phyloP scores from a whole-genome alignment of 1,140 invertebrate species.

The Drosophila tropicalis region DNA sequence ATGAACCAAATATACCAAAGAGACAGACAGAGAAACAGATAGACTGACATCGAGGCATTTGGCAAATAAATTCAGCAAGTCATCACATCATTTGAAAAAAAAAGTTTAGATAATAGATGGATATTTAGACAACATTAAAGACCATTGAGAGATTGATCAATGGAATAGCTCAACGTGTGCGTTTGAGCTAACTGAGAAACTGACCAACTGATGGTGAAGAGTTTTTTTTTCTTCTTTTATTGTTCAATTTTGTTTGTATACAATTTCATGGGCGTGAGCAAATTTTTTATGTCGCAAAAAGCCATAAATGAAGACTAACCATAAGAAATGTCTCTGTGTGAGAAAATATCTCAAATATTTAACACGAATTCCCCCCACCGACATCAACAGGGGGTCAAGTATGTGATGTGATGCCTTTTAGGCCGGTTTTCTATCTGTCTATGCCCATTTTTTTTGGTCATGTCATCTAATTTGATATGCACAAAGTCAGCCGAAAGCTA shows the following conservation, averaged over 20 bases:
- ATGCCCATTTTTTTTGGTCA: background rate
- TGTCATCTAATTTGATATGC: slow-evolving; percentile 5
- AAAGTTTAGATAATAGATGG: slow-evolving; percentile 12
- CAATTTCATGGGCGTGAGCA: slow-evolving; percentile 8
- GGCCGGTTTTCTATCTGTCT: background rate
- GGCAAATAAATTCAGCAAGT: slow-evolving; percentile 8
- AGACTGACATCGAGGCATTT: background rate
- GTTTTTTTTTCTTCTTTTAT: background rate
- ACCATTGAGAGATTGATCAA: slow-evolving; percentile 9
- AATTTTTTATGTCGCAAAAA: slow-evolving; percentile 13
- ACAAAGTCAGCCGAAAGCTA: background rate
- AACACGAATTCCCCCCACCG: background rate
- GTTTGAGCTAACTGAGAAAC: background rate
- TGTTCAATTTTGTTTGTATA: background rate
- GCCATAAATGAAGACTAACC: background rate
- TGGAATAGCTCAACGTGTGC: background rate
- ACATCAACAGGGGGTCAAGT: background rate
- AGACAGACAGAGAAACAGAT: background rate
- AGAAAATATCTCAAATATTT: slow-evolving; percentile 4
- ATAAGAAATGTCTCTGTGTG: slow-evolving; percentile 7
- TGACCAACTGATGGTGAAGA: background rate
- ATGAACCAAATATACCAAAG: slow-evolving; percentile 4
- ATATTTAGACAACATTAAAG: slow-evolving; percentile 13
- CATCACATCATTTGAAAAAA: slow-evolving; percentile 9
- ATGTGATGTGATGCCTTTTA: background rate